These are phyloP conservation scores for Lycocerus yunnanus DNA, from an alignment of 2,888 invertebrate species.

Conservation along the genomic window DNA sequence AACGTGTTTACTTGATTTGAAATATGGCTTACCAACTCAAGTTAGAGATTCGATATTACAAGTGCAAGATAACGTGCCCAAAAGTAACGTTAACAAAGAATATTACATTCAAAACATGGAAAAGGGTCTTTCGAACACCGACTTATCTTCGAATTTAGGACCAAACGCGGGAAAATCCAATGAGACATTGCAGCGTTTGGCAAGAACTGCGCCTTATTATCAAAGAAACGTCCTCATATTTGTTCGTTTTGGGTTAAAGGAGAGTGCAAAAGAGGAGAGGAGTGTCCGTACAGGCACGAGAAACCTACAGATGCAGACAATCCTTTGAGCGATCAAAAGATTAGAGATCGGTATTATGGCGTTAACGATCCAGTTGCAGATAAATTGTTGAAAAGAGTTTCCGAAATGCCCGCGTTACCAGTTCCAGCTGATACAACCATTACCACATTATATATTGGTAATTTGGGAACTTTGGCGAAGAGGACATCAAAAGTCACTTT, in stretches of 20 bases:
- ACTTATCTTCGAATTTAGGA: constrained; percentile 62
- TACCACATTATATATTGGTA: constrained; percentile 96
- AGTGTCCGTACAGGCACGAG: constrained; percentile 95
- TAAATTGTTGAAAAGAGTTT: constrained; percentile 86
- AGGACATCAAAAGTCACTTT: constrained; percentile 92
- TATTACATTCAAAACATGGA: constrained; percentile 93
- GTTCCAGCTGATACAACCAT: constrained; percentile 95
- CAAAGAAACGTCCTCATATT: constrained; percentile 94
- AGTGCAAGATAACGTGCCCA: constrained; percentile 88
- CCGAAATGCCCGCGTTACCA: constrained; percentile 92
- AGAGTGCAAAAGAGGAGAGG: constrained; percentile 93
- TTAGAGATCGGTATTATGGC: constrained; percentile 92
- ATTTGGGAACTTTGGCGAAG: constrained; percentile 90
- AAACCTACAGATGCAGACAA: constrained; percentile 97
- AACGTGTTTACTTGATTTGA: constrained; percentile 91
- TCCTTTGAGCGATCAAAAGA: constrained; percentile 94
- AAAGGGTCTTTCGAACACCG: constrained; percentile 54
- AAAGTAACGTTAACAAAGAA: constrained; percentile 94
- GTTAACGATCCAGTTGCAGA: constrained; percentile 96
- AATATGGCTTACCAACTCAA: constrained; percentile 87
- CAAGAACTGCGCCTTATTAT: constrained; percentile 92
- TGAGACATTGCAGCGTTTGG: constrained; percentile 84
- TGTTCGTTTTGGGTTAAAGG: constrained; percentile 99
- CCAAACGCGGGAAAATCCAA: constrained; percentile 77
- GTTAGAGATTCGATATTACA: constrained; percentile 85